Evolutionary conservation across 2,888 invertebrate species (phyloP).

Genomic region (Eupithecia pulchellata): DNA sequence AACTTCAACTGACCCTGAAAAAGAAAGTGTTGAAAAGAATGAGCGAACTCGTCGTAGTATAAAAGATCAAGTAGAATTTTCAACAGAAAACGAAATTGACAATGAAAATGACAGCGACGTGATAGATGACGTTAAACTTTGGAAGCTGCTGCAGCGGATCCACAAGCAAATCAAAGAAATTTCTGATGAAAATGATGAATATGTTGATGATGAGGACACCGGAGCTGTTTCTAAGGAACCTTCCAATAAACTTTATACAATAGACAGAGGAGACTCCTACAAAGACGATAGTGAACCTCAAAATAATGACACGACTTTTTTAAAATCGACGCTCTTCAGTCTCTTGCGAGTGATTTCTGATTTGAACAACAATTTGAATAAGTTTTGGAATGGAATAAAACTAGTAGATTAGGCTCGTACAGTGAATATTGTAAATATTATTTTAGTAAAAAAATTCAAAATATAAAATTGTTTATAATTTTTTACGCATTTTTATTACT

Average conservation of each 20-base stretch:
- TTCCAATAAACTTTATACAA: slow-evolving; percentile 50
- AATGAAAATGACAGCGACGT: slow-evolving; percentile 50
- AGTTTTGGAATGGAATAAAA: slow-evolving; percentile 66
- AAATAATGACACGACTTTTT: slow-evolving; percentile 52
- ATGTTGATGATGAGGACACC: slow-evolving; percentile 40
- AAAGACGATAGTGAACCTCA: slow-evolving; percentile 36
- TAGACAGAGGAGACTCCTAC: slow-evolving; percentile 48
- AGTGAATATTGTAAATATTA: slow-evolving; percentile 47
- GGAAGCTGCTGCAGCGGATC: slow-evolving; percentile 62
- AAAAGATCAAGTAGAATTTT: slow-evolving; percentile 47
- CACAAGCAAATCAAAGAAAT: slow-evolving; percentile 59
- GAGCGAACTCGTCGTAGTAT: slow-evolving; percentile 37
- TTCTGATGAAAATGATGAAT: slow-evolving; percentile 50
- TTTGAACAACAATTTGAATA: slow-evolving; percentile 70
- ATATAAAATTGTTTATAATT: neutral
- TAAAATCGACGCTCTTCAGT: slow-evolving; percentile 66
- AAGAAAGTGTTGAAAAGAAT: slow-evolving; percentile 21
- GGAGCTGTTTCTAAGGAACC: slow-evolving; percentile 41
- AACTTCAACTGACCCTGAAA: slow-evolving; percentile 14
- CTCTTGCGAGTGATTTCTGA: slow-evolving; percentile 64
- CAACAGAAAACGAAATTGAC: slow-evolving; percentile 63
- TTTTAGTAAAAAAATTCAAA: neutral
- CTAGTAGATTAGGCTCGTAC: slow-evolving; percentile 63
- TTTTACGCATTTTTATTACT: neutral
- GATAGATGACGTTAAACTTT: slow-evolving; percentile 57